Evolutionary conservation across 1,140 invertebrate species (phyloP).

Genomic region (Drosophila sp.): DNA sequence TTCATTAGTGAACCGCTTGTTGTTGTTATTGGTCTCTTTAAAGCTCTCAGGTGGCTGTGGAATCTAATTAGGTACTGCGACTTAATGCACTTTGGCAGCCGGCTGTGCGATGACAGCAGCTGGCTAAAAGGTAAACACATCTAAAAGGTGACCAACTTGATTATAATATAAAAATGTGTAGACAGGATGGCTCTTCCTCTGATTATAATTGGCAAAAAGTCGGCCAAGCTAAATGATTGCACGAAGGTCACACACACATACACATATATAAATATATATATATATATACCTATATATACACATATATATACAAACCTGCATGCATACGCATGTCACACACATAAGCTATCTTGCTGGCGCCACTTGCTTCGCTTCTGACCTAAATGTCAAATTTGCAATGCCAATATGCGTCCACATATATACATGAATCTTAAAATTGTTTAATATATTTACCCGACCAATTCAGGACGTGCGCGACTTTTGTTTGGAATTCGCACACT

Average conservation of each 20-base stretch:
- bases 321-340: slow-evolving; percentile 27
- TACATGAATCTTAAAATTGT: slow-evolving; percentile 21
- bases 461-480: slow-evolving; percentile 45
- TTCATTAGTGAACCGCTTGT: slow-evolving; percentile 26
- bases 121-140: slow-evolving; percentile 3
- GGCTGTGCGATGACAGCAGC: slow-evolving; percentile 15
- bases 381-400: slow-evolving; percentile 33
- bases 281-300: slow-evolving; percentile 7
- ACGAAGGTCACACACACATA: slow-evolving; percentile 66
- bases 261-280: slow-evolving; percentile 29
- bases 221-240: slow-evolving; percentile 56
- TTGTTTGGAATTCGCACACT: slow-evolving; percentile 48
- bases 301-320: slow-evolving; percentile 1
- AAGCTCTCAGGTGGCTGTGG: slow-evolving; percentile 51
- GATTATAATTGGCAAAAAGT: slow-evolving; percentile 65
- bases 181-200: slow-evolving; percentile 45
- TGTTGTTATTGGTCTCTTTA: slow-evolving; percentile 21
- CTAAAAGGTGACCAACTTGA: background rate
- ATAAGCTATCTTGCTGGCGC: slow-evolving; percentile 16
- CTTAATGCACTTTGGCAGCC: slow-evolving; percentile 40
- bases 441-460: slow-evolving; percentile 52
- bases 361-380: slow-evolving; percentile 29
- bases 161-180: slow-evolving; percentile 5
- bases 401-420: slow-evolving; percentile 5
- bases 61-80: slow-evolving; percentile 46